phyloP scores from a whole-genome alignment of 2,888 invertebrate species.

The Scrobipalpa atriplicella region DNA sequence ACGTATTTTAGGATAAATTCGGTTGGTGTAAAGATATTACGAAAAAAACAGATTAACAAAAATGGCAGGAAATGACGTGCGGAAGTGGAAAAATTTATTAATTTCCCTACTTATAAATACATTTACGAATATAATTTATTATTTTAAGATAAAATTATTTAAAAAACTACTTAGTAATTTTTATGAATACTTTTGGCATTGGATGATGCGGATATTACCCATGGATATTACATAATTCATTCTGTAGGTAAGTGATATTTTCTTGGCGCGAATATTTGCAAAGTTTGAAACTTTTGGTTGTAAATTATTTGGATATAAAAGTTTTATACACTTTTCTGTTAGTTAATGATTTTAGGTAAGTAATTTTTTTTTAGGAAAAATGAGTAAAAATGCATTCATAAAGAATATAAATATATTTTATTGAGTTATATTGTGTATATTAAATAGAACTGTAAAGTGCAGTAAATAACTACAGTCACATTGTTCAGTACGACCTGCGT shows the following conservation, averaged over 20 bases:
- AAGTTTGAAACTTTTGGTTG: not conserved
- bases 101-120: not conserved
- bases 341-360: not conserved
- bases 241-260: not conserved
- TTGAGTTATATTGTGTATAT: not conserved
- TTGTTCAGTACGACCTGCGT: conserved; percentile 51
- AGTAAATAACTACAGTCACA: conserved; percentile 52
- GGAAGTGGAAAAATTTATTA: not conserved
- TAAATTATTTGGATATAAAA: not conserved
- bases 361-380: not conserved
- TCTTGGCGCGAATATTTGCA: not conserved
- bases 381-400: not conserved
- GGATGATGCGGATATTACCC: too few relatives aligned
- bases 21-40: not conserved
- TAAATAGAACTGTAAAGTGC: not conserved
- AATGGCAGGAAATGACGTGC: not conserved
- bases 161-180: too few relatives aligned
- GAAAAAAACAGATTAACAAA: not conserved
- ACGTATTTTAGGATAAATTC: too few relatives aligned
- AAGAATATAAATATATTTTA: conserved; percentile 4
- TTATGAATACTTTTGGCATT: too few relatives aligned
- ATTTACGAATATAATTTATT: not conserved
- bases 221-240: not conserved
- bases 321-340: not conserved
- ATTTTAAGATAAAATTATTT: not conserved